A percentile compares a stretch with the other conserved stretches of the same genome.
phyloP scores from a whole-genome alignment of 2,113 vertebrate genomes.

The Sinocyclocheilus anshuiensis region DNA sequence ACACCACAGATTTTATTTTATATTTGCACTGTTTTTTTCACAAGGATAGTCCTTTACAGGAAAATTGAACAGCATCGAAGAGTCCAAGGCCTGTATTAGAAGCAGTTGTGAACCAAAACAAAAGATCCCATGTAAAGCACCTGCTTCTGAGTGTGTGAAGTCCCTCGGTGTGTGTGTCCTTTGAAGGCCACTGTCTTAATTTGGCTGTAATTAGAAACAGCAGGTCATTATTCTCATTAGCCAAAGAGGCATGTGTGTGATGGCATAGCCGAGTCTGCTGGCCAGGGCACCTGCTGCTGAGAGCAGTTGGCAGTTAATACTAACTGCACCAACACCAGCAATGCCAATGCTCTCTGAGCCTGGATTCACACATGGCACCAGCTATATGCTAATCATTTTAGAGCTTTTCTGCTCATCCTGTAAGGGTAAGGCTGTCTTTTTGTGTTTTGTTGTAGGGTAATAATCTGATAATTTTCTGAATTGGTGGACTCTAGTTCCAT shows the following conservation, averaged over 20 bases:
- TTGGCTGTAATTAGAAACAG: conserved; percentile 64
- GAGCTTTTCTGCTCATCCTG: neutral
- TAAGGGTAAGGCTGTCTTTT: neutral
- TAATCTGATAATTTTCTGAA: no score
- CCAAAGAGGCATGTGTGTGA: conserved; percentile 50
- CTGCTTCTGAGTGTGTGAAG: neutral
- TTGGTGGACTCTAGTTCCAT: neutral
- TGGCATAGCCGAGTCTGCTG: conserved; percentile 19
- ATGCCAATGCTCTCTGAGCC: neutral
- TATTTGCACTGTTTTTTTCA: neutral
- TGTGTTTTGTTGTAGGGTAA: neutral
- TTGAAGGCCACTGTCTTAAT: conserved; percentile 52
- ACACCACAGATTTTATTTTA: neutral
- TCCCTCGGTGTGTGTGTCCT: conserved; percentile 27
- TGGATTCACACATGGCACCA: neutral
- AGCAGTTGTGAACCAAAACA: neutral
- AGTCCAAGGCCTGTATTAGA: neutral
- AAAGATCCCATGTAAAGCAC: neutral
- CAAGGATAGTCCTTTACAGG: neutral
- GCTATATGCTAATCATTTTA: neutral
- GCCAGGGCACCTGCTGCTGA: conserved; percentile 46
- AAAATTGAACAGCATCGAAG: neutral
- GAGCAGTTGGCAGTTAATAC: conserved; percentile 29
- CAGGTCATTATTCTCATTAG: conserved; percentile 55
- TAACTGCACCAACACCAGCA: conserved; percentile 10